Evolutionary conservation across 2,888 invertebrate genomes (phyloP), one percentile per base, ranked within the genome.

Genomic region (Perdita meconis): DNA sequence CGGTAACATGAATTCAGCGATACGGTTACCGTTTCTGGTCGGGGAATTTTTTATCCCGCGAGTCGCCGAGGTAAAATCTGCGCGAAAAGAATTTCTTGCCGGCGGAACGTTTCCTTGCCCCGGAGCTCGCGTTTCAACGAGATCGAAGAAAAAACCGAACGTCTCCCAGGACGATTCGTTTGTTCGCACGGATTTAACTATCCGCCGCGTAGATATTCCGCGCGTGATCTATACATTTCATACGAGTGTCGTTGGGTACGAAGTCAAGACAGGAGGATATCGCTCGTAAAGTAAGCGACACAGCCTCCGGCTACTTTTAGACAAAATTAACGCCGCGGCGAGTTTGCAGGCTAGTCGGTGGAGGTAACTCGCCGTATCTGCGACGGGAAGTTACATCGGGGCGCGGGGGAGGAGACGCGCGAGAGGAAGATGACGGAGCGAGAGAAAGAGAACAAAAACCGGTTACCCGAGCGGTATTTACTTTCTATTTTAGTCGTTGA

Each of bases 231-330:
- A n/a, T n/a, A n/a, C n/a, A n/a, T n/a, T n/a, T n/a, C 51, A 69
- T 56, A 51, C 56, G 16, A 69, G 53, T 60, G 57, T 51, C 71
- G 71, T 55, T 71, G 71, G 75, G 83, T 69, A 72, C 70, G 42
- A 77, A 82, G 84, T 81, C 84, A 78, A 73, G 81, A 70, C 77
- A 74, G 78, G 78, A 81, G 50, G 84, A 81, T 82, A 84, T 81
- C 80, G 65, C 68, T 68, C 72, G 64, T 82, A 82, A 82, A 84
- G 84, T 73, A 81, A 78, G 71, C 78, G 81, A 68, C 79, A 79
- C 73, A 72, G 82, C 78, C 65, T 78, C 73, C 63, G 68, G 72
- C 71, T 55, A 71, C 66, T 55, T 51, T 57, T 71, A 26, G 59
- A 61, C 63, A 44, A 66, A 81, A 84, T 82, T 82, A 84, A 77